Base-by-base conservation (phyloP, 2,797 vertebrate species). In the Echeneis naucrates region DNA sequence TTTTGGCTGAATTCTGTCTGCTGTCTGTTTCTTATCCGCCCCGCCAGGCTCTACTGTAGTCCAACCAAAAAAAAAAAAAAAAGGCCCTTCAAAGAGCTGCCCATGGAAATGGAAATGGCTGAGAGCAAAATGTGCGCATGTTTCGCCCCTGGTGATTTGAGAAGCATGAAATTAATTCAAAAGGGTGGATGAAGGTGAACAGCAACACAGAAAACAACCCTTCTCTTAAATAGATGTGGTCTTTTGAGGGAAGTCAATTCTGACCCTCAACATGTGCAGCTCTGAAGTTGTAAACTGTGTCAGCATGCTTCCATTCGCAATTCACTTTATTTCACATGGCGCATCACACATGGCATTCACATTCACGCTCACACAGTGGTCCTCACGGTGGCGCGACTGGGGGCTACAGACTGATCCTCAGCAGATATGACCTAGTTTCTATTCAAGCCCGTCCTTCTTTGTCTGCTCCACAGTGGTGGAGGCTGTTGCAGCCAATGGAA, bases 351-450 rank as follows among this genome's bases (percentile, higher is more conserved):
- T 75, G 78, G 59, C 69, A 23, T 67, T 81, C 63, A 27, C 75
- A 45, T 76, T 69, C 40, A 16, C 57, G n/a, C 75, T 74, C 75
- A 66, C 82, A 72, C 75, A 73, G 67, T 5, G 48, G 72, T 76
- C 76, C 86, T 84, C 74, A 62, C 51, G 47, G 82, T 16, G 5
- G 67, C 72, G 59, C 30, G 50, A 84, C 82, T 48, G 62, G 81
- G 88, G 80, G 87, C 74, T 82, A 70, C 76, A 88, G 76, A 76
- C 83, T 71, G 83, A 91, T 89, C 88, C 83, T 88, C 78, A 6
- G 60, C 87, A 82, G 83, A 90, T 88, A 88, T 94, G 93, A 94
- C 94, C 93, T 93, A 94, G 70, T 94, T 94, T 93, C 90, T 82
- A 85, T 88, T 91, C 88, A 91, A 70, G 73, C 86, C 69, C 0